phyloP scores from a whole-genome alignment of 1,140 invertebrate species.

The Drosophila rhopaloa region DNA sequence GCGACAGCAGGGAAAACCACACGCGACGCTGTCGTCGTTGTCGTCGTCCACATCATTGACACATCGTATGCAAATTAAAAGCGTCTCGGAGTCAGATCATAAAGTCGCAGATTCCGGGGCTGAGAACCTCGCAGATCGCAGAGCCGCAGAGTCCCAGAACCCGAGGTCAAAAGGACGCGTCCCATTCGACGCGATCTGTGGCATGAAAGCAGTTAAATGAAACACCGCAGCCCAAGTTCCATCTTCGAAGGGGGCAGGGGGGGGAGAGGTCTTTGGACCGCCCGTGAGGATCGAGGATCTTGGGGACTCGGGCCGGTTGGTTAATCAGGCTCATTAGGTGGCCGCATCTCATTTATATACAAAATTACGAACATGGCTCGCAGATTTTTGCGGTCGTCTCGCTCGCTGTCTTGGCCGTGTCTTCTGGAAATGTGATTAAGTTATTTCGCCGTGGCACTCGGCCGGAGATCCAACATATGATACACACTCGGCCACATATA shows the following conservation, averaged over 20 bases:
- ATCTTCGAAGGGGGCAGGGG: neutral
- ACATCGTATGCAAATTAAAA: slow-evolving; percentile 83
- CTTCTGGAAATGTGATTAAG: slow-evolving; percentile 81
- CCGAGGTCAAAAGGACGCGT: slow-evolving; percentile 82
- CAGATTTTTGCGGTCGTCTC: slow-evolving; percentile 76
- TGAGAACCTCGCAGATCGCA: slow-evolving; percentile 9
- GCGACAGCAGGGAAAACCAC: slow-evolving; percentile 63
- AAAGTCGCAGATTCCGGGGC: slow-evolving; percentile 29
- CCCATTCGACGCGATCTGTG: slow-evolving; percentile 80
- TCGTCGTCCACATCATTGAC: slow-evolving; percentile 75
- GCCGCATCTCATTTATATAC: slow-evolving; percentile 81
- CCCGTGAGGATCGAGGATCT: slow-evolving; percentile 39
- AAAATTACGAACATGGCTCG: slow-evolving; percentile 80
- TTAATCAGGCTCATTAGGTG: slow-evolving; percentile 85
- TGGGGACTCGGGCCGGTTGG: slow-evolving; percentile 37
- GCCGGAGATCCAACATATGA: slow-evolving; percentile 47
- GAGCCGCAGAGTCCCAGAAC: neutral
- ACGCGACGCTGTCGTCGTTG: slow-evolving; percentile 63
- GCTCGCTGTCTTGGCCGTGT: neutral
- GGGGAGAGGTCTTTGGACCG: slow-evolving; percentile 4
- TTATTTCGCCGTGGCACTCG: slow-evolving; percentile 70
- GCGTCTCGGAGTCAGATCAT: slow-evolving; percentile 57
- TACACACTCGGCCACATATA: slow-evolving; percentile 15
- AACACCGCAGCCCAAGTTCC: slow-evolving; percentile 60
- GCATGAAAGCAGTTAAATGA: slow-evolving; percentile 82